Conservation (phyloP, 2,797 vertebrate genomes). For the Phyllotis vaccarum region DNA sequence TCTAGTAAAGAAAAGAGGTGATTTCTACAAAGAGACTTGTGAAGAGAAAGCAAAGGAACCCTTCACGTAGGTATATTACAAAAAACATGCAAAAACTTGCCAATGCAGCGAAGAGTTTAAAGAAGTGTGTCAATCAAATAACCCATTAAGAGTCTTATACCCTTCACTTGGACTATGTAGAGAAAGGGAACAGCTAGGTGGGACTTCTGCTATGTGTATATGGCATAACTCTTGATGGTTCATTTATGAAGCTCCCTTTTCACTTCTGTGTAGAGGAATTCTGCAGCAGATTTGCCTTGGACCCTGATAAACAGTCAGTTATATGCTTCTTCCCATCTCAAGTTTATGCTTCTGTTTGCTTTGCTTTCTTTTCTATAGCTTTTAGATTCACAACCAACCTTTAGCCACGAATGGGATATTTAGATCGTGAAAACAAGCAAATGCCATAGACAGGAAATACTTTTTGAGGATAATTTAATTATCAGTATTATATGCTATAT, state of each 20-base stretch:
- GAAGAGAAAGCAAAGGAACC: not conserved
- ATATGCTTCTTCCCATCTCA: not conserved
- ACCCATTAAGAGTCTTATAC: not conserved
- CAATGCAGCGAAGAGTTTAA: not conserved
- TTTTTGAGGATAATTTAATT: not conserved
- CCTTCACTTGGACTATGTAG: rapidly evolving
- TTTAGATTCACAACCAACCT: not conserved
- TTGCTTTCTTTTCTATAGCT: not conserved
- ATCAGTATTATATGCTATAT: not conserved
- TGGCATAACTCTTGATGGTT: not conserved
- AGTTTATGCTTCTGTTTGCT: not conserved
- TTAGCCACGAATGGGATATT: not conserved
- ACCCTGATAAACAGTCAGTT: no score
- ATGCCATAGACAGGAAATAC: not conserved
- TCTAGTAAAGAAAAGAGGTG: no score
- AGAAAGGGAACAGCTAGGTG: not conserved
- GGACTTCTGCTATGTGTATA: not conserved
- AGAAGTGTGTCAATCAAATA: not conserved
- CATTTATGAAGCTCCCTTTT: rapidly evolving
- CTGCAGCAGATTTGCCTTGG: rapidly evolving
- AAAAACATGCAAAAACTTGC: not conserved
- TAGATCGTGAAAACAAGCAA: not conserved
- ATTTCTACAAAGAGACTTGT: not conserved
- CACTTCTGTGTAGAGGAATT: rapidly evolving
- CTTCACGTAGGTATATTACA: no score